A percentile compares a stretch with the other conserved stretches of the same genome.
Evolutionary conservation across 2,113 vertebrate genomes (phyloP).

Genomic region (Scomber japonicus): DNA sequence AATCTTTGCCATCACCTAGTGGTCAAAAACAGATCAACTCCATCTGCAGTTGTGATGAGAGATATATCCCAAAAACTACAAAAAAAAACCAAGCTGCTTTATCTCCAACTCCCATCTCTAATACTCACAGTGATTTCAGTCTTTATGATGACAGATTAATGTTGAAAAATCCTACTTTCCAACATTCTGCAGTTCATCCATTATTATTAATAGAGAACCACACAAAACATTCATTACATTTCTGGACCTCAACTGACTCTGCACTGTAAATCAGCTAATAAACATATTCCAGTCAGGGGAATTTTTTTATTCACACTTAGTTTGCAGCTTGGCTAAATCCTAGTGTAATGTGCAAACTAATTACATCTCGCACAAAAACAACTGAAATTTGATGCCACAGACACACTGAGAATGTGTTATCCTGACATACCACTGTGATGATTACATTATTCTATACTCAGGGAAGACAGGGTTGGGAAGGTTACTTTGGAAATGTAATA

Average conservation of each 20-base stretch:
- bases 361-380: slow-evolving; percentile 48
- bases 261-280: slow-evolving; percentile 1
- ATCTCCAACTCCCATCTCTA: not conserved
- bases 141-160: not conserved
- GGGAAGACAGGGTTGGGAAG: too few relatives aligned
- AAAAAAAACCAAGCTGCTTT: too few relatives aligned
- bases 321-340: slow-evolving; percentile 54
- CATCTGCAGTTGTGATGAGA: not conserved
- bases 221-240: not conserved
- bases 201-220: not conserved
- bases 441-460: not conserved
- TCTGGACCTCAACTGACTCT: not conserved
- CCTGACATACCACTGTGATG: slow-evolving; percentile 4
- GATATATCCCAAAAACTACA: too few relatives aligned
- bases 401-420: not conserved
- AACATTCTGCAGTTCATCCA: too few relatives aligned
- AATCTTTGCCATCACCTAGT: slow-evolving; percentile 62
- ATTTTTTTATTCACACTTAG: slow-evolving; percentile 40
- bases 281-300: slow-evolving; percentile 22
- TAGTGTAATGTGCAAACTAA: slow-evolving; percentile 50
- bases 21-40: slow-evolving; percentile 26
- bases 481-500: too few relatives aligned
- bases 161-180: not conserved
- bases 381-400: slow-evolving; percentile 8
- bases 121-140: not conserved